Evolutionary conservation across 2,888 invertebrate genomes (phyloP).

Genomic region (Ectemnius lituratus): DNA sequence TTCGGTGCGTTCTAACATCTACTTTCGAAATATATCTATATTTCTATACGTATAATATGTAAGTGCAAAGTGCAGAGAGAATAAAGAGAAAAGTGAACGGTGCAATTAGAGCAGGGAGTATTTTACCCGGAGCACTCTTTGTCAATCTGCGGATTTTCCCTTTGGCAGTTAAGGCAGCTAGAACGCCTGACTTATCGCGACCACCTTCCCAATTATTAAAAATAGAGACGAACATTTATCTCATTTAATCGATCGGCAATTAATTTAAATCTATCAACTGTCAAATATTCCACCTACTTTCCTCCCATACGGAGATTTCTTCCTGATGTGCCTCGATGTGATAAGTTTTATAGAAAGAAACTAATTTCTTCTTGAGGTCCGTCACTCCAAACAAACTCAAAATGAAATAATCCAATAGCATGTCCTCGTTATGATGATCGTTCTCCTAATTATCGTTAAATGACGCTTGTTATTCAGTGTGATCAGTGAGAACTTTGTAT

Average conservation of each 20-base stretch:
- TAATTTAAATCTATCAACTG: neutral
- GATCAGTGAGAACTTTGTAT: neutral
- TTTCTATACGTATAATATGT: too few species aligned
- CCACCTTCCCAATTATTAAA: too few species aligned
- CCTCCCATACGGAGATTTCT: constrained; percentile 85
- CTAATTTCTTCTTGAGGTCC: constrained; percentile 80
- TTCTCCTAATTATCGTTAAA: constrained; percentile 64
- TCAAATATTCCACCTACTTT: constrained; percentile 80
- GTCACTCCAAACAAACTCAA: constrained; percentile 78
- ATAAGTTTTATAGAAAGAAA: constrained; percentile 85
- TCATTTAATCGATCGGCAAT: constrained; percentile 42
- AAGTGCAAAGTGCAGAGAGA: too few species aligned
- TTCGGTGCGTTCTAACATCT: too few species aligned
- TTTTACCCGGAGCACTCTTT: constrained; percentile 72
- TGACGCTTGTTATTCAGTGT: neutral
- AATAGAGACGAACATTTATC: constrained; percentile 42
- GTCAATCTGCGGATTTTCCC: constrained; percentile 67
- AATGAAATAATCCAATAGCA: constrained; percentile 80
- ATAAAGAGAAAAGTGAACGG: too few species aligned
- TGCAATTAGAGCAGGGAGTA: constrained; percentile 6
- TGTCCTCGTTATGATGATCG: constrained; percentile 80
- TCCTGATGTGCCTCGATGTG: constrained; percentile 87
- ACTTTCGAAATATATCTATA: too few species aligned
- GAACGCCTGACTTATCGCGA: constrained; percentile 61
- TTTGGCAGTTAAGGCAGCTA: constrained; percentile 65